Conservation (phyloP, 1,140 invertebrate species). For the Homarus americanus region DNA sequence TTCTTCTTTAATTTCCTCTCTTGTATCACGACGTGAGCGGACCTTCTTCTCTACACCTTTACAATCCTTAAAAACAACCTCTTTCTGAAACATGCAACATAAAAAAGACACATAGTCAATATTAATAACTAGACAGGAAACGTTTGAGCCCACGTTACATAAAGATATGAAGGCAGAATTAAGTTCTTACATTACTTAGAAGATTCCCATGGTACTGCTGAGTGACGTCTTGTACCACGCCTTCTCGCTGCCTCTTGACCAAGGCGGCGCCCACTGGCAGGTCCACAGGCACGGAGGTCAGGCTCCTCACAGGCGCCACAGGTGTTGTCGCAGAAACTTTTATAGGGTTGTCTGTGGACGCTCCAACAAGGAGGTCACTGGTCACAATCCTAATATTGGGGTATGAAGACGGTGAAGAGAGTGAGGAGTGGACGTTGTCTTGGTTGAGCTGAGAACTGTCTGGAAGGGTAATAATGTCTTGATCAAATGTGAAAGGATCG, state of each 20-base stretch:
- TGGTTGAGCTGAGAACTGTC: background rate
- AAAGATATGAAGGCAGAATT: background rate
- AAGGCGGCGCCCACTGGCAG: background rate
- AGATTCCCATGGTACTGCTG: constrained; percentile 10
- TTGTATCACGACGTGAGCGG: background rate
- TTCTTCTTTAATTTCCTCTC: constrained; percentile 5
- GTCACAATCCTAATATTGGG: constrained; percentile 32
- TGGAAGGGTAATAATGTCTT: background rate
- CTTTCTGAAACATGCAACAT: constrained; percentile 35
- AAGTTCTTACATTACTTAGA: constrained; percentile 39
- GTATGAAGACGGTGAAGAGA: background rate
- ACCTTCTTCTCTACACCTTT: constrained; percentile 6
- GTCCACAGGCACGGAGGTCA: background rate
- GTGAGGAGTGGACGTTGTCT: background rate
- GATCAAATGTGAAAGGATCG: background rate
- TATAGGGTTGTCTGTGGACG: background rate
- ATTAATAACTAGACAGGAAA: background rate
- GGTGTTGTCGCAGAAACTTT: background rate
- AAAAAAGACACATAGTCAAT: background rate
- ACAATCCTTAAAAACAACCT: constrained; percentile 13
- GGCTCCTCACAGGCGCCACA: background rate
- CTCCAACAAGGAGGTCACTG: constrained; percentile 20
- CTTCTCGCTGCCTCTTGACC: background rate
- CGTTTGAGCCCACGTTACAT: background rate
- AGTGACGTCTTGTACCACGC: constrained; percentile 40